phyloP scores from a whole-genome alignment of 2,888 invertebrate genomes.

The Diarsia mendica region DNA sequence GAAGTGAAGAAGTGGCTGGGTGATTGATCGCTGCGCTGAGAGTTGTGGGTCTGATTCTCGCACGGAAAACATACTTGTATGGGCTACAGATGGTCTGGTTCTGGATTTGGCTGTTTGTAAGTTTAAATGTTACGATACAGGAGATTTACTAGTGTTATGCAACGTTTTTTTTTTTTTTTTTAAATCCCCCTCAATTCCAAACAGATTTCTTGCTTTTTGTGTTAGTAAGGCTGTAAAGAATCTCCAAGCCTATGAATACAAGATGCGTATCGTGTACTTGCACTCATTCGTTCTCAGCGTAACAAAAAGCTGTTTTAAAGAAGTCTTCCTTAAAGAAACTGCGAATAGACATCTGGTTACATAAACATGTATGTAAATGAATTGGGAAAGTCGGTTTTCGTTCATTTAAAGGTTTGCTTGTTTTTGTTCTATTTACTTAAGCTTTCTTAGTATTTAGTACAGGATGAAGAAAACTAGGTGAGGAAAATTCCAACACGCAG shows the following conservation, averaged over 20 bases:
- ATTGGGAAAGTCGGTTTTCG: neutral
- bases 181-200: neutral
- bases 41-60: neutral
- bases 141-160: neutral
- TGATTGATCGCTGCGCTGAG: neutral
- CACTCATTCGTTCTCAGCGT: slow-evolving; percentile 23
- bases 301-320: slow-evolving; percentile 33
- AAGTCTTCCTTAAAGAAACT: slow-evolving; percentile 18
- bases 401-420: neutral
- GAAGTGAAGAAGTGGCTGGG: too few relatives aligned
- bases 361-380: neutral
- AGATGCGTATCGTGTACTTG: slow-evolving; percentile 17
- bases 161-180: neutral
- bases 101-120: neutral
- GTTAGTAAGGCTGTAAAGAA: slow-evolving; percentile 8
- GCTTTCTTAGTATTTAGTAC: neutral
- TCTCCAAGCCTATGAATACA: slow-evolving; percentile 42
- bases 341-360: neutral
- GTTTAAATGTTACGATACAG: neutral
- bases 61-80: neutral
- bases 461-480: neutral
- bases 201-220: neutral
- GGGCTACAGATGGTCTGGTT: neutral
- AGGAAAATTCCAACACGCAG: neutral
- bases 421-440: neutral